Base-by-base conservation (phyloP, 2,797 vertebrate genomes). In the Phrynocephalus forsythii region DNA sequence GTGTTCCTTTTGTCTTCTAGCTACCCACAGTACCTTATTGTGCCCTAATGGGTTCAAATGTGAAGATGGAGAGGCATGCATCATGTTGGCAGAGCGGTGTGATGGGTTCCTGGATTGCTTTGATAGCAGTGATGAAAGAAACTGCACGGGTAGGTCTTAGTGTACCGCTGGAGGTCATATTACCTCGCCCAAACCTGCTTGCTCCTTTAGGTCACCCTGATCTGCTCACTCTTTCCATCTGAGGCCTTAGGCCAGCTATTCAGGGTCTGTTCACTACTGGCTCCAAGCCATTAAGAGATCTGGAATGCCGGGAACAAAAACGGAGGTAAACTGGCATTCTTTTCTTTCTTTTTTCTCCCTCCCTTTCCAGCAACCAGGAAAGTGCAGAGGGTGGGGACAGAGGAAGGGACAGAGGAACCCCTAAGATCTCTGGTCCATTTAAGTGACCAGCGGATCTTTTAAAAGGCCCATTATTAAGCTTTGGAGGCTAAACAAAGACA, bases 91-190 rank as follows among this genome's bases (percentile, higher is more conserved):
- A 0, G 98, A 99, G 95, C 94, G 96, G 6, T 99, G 99, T 0
- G 99, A 99, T 0, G 98, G 98, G 3, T 99, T 98, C 82, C 95
- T 99, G 93, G 99, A 99, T 96, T 99, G 99, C 89, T 98, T 98
- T 0, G 99, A 99, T 56, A 97, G 97, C 96, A 99, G 98, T 0
- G 99, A 99, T 0, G 99, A 99, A 94, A 96, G 94, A 68, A 97
- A 97, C 96, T 99, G 99, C 95, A 98, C 97, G 0, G 86, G 99
- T 99, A 89, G 93, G 98, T 78, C 67, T 60, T 11, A 6, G 79
- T 48, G 0, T 28, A 1, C 11, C 26, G 6, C 50, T 48, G 76
- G 10, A 0, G 4, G n/a, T 44, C 11, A 4, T 52, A 24, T 28
- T 78, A 28, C 22, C 48, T 18, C 2, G 5, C 60, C 16, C 1